Evolutionary conservation across 2,113 vertebrate species (phyloP), one percentile per base, ranked within the genome.

Genomic region (Psilopogon haemacephalus): DNA sequence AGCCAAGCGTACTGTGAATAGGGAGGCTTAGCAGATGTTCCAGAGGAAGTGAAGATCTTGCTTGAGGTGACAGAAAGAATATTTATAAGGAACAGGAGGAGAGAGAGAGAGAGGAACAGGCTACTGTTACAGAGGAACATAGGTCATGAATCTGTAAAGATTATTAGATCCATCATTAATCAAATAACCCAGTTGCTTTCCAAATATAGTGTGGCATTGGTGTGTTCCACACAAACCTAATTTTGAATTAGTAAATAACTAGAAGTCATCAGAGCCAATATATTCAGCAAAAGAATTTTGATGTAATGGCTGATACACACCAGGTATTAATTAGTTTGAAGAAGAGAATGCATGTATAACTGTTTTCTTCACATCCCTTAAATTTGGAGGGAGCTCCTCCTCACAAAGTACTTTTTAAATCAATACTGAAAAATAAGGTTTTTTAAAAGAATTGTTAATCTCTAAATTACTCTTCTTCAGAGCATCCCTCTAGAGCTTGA

Each of bases 1-100:
- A 88, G 90, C 95, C 95, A 95, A 95, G 64, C 2, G 1, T 86
- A 68, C 48, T 89, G 75, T 83, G 90, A 91, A 92, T 32, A 88
- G 85, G 56, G 86, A 88, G 52, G 55, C 64, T 86, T 74, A 88
- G 72, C 90, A 95, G 92, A 95, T 94, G 88, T 93, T 88, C 67
- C 56, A 26, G 13, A 91, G 85, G 68, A 95, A 95, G 85, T 48
- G 56, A 93, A 73, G 60, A 91, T 55, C 82, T 70, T 79, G 70
- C 64, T 85, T 63, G 26, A 19, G 71, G 52, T 83, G 59, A 37
- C 32, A 94, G n/a, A 71, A 89, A 87, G 11, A 37, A 89, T 88
- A 80, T 85, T 87, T 76, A 46, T 88, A 96, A 56, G 55, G 55
- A 85, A 64, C 17, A 75, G 54, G 46, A 75, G 44, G 15, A 89